phyloP scores from a whole-genome alignment of 2,888 invertebrate species.

The Agrotis clavis region DNA sequence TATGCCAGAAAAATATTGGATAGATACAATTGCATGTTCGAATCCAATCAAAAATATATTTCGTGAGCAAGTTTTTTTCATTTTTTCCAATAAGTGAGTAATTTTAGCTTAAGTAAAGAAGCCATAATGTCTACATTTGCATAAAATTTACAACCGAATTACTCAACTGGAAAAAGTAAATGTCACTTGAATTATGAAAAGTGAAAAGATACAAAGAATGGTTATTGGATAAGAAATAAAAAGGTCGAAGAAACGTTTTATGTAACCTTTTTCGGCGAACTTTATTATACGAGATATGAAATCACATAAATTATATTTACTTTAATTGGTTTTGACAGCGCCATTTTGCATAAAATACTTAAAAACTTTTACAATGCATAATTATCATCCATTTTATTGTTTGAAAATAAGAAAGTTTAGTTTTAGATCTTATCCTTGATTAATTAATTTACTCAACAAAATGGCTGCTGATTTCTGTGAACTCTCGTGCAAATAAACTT shows the following conservation, averaged over 20 bases:
- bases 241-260: conserved; percentile 52
- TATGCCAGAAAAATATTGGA: too few relatives aligned
- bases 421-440: conserved; percentile 39
- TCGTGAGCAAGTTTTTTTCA: too few relatives aligned
- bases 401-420: conserved; percentile 16
- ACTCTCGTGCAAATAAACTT: conserved; percentile 7
- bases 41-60: too few relatives aligned
- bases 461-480: conserved; percentile 26
- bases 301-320: conserved; percentile 20
- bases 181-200: conserved; percentile 58
- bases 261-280: conserved; percentile 46
- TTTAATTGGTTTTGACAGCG: conserved; percentile 12
- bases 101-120: too few relatives aligned
- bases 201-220: conserved; percentile 40
- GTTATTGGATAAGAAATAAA: conserved; percentile 32
- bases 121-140: not conserved
- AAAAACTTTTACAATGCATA: conserved; percentile 36
- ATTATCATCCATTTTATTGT: conserved; percentile 48
- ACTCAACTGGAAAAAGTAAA: conserved; percentile 45
- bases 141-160: conserved; percentile 36
- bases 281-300: conserved; percentile 34
- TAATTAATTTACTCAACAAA: conserved; percentile 36
- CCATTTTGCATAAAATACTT: conserved; percentile 37
- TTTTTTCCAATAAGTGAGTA: too few relatives aligned
- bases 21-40: too few relatives aligned